A percentile compares a stretch with the other conserved stretches of the same genome.
phyloP scores from a whole-genome alignment of 2,113 vertebrate genomes.

The Empidonax traillii region DNA sequence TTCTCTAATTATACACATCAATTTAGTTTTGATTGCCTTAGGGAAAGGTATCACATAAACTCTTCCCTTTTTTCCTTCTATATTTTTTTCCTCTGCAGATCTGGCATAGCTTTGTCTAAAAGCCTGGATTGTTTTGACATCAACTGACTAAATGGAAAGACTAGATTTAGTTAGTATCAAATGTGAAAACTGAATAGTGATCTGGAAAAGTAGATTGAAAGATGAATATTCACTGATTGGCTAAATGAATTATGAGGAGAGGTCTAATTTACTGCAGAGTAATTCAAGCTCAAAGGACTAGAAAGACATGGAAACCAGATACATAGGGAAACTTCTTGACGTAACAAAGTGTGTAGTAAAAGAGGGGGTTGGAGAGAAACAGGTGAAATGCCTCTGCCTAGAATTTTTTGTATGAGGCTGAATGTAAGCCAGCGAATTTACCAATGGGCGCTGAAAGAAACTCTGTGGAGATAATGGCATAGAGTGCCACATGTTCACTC shows the following conservation, averaged over 20 bases:
- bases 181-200: not conserved
- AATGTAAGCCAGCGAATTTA: not conserved
- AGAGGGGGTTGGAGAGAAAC: fast-evolving
- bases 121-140: not conserved
- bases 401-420: not conserved
- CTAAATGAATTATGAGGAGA: not conserved
- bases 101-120: not conserved
- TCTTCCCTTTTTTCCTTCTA: not conserved
- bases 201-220: not conserved
- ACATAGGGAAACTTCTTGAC: not conserved
- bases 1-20: not conserved
- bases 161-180: not conserved
- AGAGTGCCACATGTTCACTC: not conserved
- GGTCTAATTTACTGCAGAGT: not conserved
- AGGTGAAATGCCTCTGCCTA: not conserved
- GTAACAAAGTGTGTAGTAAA: not conserved
- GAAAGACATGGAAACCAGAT: not conserved
- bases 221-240: not conserved
- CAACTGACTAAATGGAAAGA: not conserved
- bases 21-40: not conserved
- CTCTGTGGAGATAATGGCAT: not conserved
- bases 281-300: not conserved
- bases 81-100: not conserved
- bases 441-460: not conserved
- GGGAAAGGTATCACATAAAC: not conserved